phyloP scores from a whole-genome alignment of 2,888 invertebrate species.

The Cynaeus angustus region DNA sequence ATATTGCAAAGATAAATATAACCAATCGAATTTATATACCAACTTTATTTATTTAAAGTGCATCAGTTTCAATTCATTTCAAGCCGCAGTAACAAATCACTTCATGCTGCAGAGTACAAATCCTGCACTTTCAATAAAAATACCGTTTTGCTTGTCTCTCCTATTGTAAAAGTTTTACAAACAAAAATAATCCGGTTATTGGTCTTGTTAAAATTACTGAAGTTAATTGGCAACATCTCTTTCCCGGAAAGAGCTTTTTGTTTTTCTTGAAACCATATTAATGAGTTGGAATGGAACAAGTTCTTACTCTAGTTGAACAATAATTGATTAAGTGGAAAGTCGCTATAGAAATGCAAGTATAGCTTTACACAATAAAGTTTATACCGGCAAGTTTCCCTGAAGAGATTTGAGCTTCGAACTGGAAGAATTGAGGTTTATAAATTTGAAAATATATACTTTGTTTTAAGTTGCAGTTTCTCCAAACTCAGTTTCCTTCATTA shows the following conservation, averaged over 20 bases:
- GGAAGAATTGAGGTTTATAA: constrained; percentile 47
- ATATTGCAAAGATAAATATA: constrained; percentile 1
- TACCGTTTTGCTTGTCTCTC: no score
- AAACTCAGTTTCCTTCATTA: constrained; percentile 24
- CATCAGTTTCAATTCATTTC: background rate
- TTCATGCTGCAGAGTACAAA: no score
- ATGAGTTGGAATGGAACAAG: constrained; percentile 48
- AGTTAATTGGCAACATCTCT: constrained; percentile 48
- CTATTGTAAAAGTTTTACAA: no score
- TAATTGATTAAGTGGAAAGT: constrained; percentile 50
- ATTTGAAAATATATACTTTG: constrained; percentile 45
- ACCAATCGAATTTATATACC: no score
- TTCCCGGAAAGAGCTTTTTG: constrained; percentile 35
- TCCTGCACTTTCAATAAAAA: no score
- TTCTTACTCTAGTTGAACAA: constrained; percentile 45
- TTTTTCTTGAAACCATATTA: constrained; percentile 38
- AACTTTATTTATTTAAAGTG: constrained; percentile 12
- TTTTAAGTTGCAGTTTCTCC: constrained; percentile 24
- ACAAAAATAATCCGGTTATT: constrained; percentile 37
- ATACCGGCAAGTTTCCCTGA: constrained; percentile 39
- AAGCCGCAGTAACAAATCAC: no score
- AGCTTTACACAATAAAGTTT: constrained; percentile 46
- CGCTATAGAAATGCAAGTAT: constrained; percentile 47
- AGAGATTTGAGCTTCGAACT: constrained; percentile 38
- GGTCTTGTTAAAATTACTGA: constrained; percentile 31